These are phyloP conservation scores for Garrulus glandarius DNA, from an alignment of 2,797 vertebrate species.

Conservation along the genomic window DNA sequence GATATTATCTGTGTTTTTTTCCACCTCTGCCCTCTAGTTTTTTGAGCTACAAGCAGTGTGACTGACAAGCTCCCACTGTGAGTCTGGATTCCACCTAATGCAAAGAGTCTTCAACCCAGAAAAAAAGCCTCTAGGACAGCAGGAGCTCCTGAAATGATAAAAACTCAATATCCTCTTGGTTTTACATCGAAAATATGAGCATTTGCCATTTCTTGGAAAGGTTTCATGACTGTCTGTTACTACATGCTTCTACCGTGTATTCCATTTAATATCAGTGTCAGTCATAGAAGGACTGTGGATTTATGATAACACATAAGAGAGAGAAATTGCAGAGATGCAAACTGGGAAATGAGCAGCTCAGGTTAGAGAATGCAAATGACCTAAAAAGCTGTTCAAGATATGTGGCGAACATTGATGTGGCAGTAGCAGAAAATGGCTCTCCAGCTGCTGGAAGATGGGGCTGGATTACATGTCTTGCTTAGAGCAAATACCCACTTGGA, in stretches of 20 bases:
- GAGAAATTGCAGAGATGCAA: background rate
- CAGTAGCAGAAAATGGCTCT: background rate
- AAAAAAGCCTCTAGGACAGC: background rate
- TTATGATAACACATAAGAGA: background rate
- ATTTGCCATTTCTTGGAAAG: background rate
- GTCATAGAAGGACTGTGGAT: background rate
- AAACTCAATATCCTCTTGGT: background rate
- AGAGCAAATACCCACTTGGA: background rate
- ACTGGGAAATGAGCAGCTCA: background rate
- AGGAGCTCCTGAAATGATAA: background rate
- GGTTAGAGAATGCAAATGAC: background rate
- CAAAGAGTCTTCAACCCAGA: background rate
- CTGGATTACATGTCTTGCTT: background rate
- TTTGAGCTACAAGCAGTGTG: background rate
- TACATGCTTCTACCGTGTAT: background rate
- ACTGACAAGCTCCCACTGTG: background rate
- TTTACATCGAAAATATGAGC: background rate
- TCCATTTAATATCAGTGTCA: background rate
- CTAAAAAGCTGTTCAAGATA: background rate
- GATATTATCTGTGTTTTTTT: background rate
- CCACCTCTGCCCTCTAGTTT: background rate
- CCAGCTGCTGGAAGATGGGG: background rate
- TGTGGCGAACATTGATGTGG: rapidly evolving
- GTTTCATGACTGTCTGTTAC: background rate
- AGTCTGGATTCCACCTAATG: background rate